A percentile compares a stretch with the other conserved stretches of the same genome.
Conservation (phyloP, 2,113 vertebrate genomes). For the Leucopsar rothschildi region DNA sequence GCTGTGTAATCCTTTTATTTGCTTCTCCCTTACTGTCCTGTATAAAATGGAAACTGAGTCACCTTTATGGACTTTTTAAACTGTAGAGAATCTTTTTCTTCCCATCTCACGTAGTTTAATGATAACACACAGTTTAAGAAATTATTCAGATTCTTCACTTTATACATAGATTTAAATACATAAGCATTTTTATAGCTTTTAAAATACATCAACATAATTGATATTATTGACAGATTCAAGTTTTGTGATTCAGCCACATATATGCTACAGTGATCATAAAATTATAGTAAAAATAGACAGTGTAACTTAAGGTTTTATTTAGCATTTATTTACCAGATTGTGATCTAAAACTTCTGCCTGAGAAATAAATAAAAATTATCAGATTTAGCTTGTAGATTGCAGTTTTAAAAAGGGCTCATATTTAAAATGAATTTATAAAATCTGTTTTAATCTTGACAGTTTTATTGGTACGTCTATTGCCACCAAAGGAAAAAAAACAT, state of each 20-base stretch:
- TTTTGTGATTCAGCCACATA: not conserved
- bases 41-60: not conserved
- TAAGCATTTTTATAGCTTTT: not conserved
- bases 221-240: not conserved
- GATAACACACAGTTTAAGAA: not conserved
- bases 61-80: not conserved
- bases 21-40: not conserved
- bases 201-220: not conserved
- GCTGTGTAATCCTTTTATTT: not conserved
- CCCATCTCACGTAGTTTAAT: not conserved
- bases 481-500: not conserved
- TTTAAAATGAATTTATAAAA: not conserved
- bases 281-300: not conserved
- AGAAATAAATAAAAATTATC: not conserved
- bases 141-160: not conserved
- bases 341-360: not conserved
- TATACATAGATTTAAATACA: not conserved
- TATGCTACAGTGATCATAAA: not conserved
- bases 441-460: not conserved
- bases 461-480: not conserved
- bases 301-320: not conserved
- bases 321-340: not conserved
- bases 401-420: not conserved
- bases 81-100: not conserved
- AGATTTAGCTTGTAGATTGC: not conserved